Evolutionary conservation across 2,888 invertebrate genomes (phyloP).

Genomic region (Fissipunctia ypsillon): DNA sequence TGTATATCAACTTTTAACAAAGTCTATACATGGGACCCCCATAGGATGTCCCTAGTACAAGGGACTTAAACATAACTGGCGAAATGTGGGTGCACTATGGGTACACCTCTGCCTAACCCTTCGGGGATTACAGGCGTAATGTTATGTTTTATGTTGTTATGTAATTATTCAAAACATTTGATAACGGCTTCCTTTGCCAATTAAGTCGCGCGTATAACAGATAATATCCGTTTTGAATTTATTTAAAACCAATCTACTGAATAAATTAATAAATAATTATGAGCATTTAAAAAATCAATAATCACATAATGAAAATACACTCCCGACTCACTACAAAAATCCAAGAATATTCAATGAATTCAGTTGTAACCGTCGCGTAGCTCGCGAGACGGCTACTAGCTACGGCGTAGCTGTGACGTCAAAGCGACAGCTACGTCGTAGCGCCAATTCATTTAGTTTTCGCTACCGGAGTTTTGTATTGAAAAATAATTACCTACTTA

Average conservation of each 20-base stretch:
- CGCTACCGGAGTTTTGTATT: neutral
- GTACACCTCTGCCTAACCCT: too few species aligned
- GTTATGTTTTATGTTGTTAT: too few species aligned
- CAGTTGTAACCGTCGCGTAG: conserved; percentile 17
- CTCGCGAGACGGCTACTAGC: neutral
- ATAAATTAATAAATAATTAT: neutral
- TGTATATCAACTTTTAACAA: neutral
- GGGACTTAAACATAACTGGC: too few species aligned
- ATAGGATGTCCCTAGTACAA: too few species aligned
- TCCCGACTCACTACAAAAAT: neutral
- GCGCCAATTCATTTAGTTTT: neutral
- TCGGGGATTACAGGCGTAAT: too few species aligned
- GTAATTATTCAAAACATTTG: neutral
- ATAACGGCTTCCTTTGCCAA: neutral
- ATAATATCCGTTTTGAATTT: neutral
- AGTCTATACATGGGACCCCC: too few species aligned
- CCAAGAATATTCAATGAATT: conserved; percentile 1
- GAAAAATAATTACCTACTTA: neutral
- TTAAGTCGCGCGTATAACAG: neutral
- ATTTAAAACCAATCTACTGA: neutral
- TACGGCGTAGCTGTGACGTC: conserved; percentile 25
- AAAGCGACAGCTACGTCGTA: conserved; percentile 13
- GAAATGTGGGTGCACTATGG: too few species aligned
- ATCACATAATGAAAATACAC: neutral
- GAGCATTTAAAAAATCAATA: neutral